Base-by-base conservation (phyloP, 2,113 vertebrate genomes). In the Nesospiza acunhae region DNA sequence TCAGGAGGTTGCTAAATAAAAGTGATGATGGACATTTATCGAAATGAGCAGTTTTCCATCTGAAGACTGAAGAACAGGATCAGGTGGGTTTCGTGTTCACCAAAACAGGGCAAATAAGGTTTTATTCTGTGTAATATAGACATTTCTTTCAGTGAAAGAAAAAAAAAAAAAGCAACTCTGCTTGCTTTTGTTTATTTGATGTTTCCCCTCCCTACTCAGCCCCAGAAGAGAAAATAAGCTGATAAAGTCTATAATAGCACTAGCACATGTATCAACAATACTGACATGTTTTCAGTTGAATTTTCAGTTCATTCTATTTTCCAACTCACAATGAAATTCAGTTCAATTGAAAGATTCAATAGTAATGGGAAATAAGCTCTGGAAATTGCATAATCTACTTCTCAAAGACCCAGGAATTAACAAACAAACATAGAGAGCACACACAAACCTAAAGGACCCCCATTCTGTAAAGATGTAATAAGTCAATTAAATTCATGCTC, bases 271-370 rank as follows among this genome's bases (percentile, higher is more conserved):
- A 93, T 69, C 88, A 96, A 95, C 96, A 93, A 88, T 89, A 84
- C 53, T 85, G 76, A 89, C 92, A 68, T 75, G 90, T 96, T 96
- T 96, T 89, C 82, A 90, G 70, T 52, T 35, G 90, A 53, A 53
- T 97, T 92, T 93, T 93, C 81, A 90, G 89, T 94, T 95, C 52
- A 55, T 89, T 96, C 68, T 52, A 75, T 96, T 96, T 96, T 96
- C 80, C 72, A 73, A 23, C 55, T 91, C 86, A 85, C 87, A 93
- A 94, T 90, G 93, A 95, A 92, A 95, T 84, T 78, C 80, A 95
- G 87, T 92, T 96, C 87, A 96, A 84, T 96, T 95, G 90, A 91
- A 94, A 95, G 76, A 96, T 87, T 97, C 84, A 93, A 93, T 90
- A 93, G 68, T 84, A 97, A 97, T 94, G 85, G 87, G 64, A 96